Conservation (phyloP, 92 coral and sea anemone species). For the Parazoanthus atlanticus region DNA sequence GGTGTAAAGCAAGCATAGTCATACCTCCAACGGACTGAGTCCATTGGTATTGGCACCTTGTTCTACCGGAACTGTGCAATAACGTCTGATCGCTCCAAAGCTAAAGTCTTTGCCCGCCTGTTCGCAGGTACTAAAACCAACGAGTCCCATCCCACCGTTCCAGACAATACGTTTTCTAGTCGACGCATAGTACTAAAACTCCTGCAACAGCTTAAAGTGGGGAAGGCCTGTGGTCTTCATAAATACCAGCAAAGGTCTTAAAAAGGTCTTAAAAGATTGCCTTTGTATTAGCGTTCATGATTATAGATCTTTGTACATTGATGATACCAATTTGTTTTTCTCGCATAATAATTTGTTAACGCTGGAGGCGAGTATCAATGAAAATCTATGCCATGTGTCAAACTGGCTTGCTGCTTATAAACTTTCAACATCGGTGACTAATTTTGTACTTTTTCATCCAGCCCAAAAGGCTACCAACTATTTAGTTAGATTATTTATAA, state of each 20-base stretch:
- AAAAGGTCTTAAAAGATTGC: background rate
- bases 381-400: too few relatives aligned
- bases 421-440: too few relatives aligned
- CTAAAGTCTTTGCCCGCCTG: slow-evolving; percentile 2
- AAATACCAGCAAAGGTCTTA: slow-evolving; percentile 22
- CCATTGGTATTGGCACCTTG: background rate
- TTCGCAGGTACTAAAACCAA: slow-evolving; percentile 2
- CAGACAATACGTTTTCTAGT: slow-evolving; percentile 1
- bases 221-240: background rate
- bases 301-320: too few relatives aligned
- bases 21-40: slow-evolving; percentile 20
- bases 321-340: too few relatives aligned
- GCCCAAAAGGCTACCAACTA: too few relatives aligned
- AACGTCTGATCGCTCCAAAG: slow-evolving; percentile 26
- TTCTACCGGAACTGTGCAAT: too few relatives aligned
- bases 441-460: too few relatives aligned
- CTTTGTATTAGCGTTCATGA: background rate
- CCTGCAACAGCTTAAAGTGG: slow-evolving; percentile 7
- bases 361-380: too few relatives aligned
- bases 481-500: too few relatives aligned
- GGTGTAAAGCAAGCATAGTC: slow-evolving; percentile 15
- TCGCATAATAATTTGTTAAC: too few relatives aligned
- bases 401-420: too few relatives aligned
- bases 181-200: slow-evolving; percentile 20
- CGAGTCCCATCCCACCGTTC: background rate